Base-by-base conservation (phyloP, 2,888 invertebrate genomes). In the Mythimna albipuncta region DNA sequence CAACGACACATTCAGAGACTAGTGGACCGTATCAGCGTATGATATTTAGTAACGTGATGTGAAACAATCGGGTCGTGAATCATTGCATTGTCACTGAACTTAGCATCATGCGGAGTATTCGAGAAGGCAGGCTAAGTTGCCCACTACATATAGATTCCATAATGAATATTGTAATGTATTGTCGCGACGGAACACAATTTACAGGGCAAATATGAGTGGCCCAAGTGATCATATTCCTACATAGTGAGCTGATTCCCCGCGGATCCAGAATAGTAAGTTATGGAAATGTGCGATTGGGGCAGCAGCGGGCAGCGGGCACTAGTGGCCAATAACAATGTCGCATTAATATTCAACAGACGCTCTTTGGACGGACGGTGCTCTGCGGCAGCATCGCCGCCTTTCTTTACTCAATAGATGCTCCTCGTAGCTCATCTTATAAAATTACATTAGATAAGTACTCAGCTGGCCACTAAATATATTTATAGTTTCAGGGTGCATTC, bases 221-320 rank as follows among this genome's bases (percentile, higher is more conserved):
- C 88, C 91, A 89, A 93, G 91, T 92, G 92, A 93, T 94, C 91
- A 94, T 95, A 94, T 95, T 94, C 90, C 91, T 93, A 93, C 91
- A 91, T 91, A 93, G 93, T 89, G 93, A 93, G 93, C 92, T 93
- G 94, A 94, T 94, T 94, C 95, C 94, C 95, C 93, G 92, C 92
- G 95, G 95, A 95, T 95, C 92, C 93, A 92, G 96, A 94, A 96
- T 96, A 96, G 95, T 96, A 96, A 96, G 95, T 96, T 96, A 96
- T 96, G 96, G 95, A 94, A 96, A 96, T 96, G 94, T 91, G 94
- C 95, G 95, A 94, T 95, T 95, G 95, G 95, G 96, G 95, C 94
- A 95, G 94, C 93, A 93, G 92, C 95, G 95, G 95, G 94, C 93
- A 93, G 92, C 95, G 94, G 95, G 92, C 94, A 93, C 94, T 94